Conservation (phyloP, 2,888 invertebrate species). For the Scaptomyza reducta region DNA sequence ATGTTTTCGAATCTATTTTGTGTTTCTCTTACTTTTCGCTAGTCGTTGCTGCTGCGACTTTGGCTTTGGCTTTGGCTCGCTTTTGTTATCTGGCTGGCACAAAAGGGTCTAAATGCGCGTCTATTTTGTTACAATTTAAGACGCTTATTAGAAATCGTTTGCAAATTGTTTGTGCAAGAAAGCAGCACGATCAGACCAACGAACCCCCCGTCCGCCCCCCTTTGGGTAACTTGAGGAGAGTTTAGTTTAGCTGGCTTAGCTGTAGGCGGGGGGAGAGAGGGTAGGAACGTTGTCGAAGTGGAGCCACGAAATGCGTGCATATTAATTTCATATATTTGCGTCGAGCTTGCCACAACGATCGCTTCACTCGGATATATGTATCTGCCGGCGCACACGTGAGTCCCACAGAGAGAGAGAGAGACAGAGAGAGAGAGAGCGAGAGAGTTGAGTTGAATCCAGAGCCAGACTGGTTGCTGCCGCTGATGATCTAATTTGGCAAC, state of each 20-base stretch:
- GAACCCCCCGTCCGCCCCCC: too few species aligned
- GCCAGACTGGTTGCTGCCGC: conserved; percentile 51
- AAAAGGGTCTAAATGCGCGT: conserved; percentile 76
- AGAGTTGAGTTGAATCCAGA: conserved; percentile 55
- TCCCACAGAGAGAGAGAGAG: neutral
- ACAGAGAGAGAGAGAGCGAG: neutral
- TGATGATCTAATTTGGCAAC: conserved; percentile 84
- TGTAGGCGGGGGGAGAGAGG: neutral
- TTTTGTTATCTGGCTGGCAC: conserved; percentile 63
- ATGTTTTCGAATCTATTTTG: conserved; percentile 27
- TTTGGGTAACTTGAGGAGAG: conserved; percentile 42
- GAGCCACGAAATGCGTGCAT: conserved; percentile 81
- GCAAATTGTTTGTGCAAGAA: conserved; percentile 75
- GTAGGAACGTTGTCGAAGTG: conserved; percentile 26
- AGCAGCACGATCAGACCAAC: conserved; percentile 58
- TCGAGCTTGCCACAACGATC: conserved; percentile 49
- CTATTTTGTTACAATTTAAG: conserved; percentile 79
- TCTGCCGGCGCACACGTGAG: conserved; percentile 54
- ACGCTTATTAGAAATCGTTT: conserved; percentile 81
- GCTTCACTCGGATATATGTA: conserved; percentile 23
- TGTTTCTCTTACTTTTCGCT: too few species aligned
- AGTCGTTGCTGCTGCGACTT: neutral
- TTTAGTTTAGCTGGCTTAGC: neutral
- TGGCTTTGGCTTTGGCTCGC: conserved; percentile 19
- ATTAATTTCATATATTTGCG: conserved; percentile 78